Conservation (phyloP, 2,888 invertebrate genomes). For the Cryptosula pallasiana region DNA sequence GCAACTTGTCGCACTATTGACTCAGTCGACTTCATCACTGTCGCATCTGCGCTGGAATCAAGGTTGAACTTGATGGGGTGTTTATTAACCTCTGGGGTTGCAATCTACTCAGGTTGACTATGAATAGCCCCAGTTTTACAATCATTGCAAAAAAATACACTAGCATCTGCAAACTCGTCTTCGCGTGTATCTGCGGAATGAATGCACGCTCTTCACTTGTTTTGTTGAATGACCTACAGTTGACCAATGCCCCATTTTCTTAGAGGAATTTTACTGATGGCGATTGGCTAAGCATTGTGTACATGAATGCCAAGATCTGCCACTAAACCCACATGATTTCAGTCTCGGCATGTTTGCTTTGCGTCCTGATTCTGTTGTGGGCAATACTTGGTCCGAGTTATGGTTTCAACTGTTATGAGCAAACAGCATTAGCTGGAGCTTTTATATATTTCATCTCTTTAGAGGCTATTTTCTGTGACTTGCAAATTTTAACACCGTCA, state of each 20-base stretch:
- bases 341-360: not conserved
- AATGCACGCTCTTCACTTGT: not conserved
- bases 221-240: not conserved
- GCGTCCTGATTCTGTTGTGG: not conserved
- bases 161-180: not conserved
- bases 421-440: too few relatives aligned
- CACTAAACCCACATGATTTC: not conserved
- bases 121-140: not conserved
- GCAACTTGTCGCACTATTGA: not conserved
- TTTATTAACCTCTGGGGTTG: not conserved
- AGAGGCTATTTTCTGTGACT: too few relatives aligned
- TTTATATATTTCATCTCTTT: too few relatives aligned
- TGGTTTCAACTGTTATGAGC: too few relatives aligned
- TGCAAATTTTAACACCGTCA: too few relatives aligned
- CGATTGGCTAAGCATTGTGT: not conserved
- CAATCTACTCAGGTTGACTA: not conserved
- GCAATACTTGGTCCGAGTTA: too few relatives aligned
- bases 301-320: not conserved
- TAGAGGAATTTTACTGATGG: not conserved
- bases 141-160: not conserved
- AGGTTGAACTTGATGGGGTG: not conserved
- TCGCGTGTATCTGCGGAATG: not conserved
- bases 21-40: not conserved
- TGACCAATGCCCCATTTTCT: not conserved
- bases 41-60: not conserved